Evolutionary conservation across 1,140 invertebrate species (phyloP).

Genomic region (Samia ricini): DNA sequence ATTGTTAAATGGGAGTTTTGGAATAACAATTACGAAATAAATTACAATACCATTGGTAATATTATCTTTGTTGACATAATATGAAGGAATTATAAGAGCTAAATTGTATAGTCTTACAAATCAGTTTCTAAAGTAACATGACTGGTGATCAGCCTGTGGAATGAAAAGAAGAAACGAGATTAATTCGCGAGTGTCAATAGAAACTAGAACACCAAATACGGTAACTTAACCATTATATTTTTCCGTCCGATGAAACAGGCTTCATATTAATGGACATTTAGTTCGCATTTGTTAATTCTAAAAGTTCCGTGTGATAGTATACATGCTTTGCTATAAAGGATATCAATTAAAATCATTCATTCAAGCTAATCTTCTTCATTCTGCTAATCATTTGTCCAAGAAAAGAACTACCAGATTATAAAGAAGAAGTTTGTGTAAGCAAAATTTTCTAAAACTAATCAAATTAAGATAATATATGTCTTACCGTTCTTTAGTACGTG

Average conservation of each 20-base stretch:
- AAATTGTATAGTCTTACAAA: no score
- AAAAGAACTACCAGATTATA: no score
- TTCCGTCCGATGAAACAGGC: constrained; percentile 31
- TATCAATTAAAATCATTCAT: not conserved
- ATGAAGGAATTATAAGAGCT: no score
- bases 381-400: not conserved
- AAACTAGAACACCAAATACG: constrained; percentile 39
- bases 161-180: constrained; percentile 1
- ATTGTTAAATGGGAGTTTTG: no score
- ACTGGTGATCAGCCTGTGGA: not conserved
- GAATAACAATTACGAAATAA: no score
- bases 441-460: no score
- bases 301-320: not conserved
- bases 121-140: not conserved
- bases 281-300: constrained; percentile 1
- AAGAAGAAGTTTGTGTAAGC: no score
- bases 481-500: no score
- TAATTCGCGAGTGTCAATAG: constrained; percentile 14
- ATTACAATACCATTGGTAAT: no score
- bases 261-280: constrained; percentile 16
- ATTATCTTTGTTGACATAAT: no score
- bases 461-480: no score
- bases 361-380: no score
- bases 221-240: constrained; percentile 30
- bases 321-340: constrained; percentile 1